phyloP scores from a whole-genome alignment of 2,797 vertebrate species.

The Dryobates pubescens region DNA sequence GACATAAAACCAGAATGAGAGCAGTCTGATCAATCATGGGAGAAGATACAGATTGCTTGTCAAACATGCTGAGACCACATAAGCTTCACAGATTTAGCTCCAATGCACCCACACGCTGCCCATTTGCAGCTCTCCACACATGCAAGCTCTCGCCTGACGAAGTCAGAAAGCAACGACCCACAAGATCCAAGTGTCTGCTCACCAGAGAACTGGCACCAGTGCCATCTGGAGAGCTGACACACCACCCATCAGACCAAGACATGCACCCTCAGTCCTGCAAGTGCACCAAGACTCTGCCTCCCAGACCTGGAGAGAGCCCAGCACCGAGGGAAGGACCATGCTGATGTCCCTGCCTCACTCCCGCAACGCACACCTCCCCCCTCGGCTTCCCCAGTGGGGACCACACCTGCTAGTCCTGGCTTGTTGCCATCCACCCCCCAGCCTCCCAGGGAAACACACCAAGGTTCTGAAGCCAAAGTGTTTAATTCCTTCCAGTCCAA shows the following conservation, averaged over 20 bases:
- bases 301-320: background rate
- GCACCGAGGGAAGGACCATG: accelerated
- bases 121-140: accelerated
- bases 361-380: accelerated
- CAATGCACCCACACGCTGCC: accelerated
- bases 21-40: background rate
- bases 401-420: background rate
- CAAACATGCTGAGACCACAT: accelerated
- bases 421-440: background rate
- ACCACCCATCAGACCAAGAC: background rate
- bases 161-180: background rate
- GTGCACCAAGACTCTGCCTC: background rate
- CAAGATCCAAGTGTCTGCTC: background rate
- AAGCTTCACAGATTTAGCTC: background rate
- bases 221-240: background rate
- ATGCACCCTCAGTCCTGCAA: accelerated
- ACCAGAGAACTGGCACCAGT: accelerated
- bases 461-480: background rate
- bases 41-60: background rate
- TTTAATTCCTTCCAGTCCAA: background rate
- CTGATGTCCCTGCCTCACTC: background rate
- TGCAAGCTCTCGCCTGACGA: accelerated
- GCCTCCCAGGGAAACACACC: background rate
- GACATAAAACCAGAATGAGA: background rate
- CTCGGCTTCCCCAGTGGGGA: background rate